These are phyloP conservation scores for Grammomys dolichurus DNA, from an alignment of 2,113 vertebrate species.

Conservation along the genomic window DNA sequence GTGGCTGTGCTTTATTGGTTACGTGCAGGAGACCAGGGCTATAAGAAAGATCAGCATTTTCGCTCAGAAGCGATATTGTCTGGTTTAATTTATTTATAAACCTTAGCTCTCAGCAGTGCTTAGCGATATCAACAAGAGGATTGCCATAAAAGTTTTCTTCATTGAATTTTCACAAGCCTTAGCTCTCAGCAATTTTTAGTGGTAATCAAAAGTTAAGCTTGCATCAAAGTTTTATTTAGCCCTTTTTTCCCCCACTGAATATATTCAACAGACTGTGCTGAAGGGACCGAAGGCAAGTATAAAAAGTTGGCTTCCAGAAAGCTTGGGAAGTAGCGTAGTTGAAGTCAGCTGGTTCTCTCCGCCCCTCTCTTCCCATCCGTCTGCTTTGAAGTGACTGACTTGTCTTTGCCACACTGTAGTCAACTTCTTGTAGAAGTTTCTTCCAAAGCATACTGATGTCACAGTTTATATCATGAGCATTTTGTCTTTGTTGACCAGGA, in stretches of 20 bases:
- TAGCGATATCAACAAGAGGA: slow-evolving; percentile 17
- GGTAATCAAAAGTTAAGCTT: slow-evolving; percentile 36
- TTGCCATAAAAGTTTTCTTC: neutral
- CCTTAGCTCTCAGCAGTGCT: slow-evolving; percentile 17
- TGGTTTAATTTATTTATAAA: slow-evolving; percentile 31
- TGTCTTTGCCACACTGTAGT: neutral
- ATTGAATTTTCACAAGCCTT: slow-evolving; percentile 12
- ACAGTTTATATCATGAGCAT: neutral
- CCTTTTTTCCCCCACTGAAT: slow-evolving; percentile 38
- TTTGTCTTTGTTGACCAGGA: slow-evolving; percentile 6
- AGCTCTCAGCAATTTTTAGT: slow-evolving; percentile 54
- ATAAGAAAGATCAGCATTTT: slow-evolving; percentile 37
- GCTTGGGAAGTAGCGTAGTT: slow-evolving; percentile 33
- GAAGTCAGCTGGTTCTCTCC: neutral
- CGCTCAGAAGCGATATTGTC: neutral
- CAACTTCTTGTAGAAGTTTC: neutral
- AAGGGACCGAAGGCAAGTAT: neutral
- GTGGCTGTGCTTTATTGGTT: neutral
- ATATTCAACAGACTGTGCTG: slow-evolving; percentile 33
- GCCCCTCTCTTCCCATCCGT: neutral
- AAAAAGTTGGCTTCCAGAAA: neutral
- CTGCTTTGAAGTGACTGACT: neutral
- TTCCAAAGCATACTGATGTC: neutral
- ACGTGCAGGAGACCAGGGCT: slow-evolving; percentile 2
- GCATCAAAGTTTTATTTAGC: slow-evolving; percentile 60